Evolutionary conservation across 2,113 vertebrate species (phyloP).

Genomic region (Leucopsar rothschildi): DNA sequence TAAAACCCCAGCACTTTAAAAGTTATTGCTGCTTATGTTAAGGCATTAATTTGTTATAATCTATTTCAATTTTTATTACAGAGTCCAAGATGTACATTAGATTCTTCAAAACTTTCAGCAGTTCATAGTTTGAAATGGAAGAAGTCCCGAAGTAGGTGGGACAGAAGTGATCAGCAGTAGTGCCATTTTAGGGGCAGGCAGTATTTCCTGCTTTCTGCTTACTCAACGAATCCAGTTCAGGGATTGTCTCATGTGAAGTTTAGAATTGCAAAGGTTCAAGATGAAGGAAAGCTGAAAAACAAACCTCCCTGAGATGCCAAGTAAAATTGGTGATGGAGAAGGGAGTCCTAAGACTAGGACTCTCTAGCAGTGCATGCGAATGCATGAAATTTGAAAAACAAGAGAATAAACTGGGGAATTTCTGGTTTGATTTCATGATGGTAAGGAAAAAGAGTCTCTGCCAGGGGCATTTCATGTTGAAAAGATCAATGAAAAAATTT

Average conservation of each 20-base stretch:
- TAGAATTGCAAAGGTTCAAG: not conserved
- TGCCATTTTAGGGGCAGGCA: not conserved
- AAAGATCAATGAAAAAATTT: not conserved
- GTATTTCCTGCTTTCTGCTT: not conserved
- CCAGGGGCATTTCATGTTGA: not conserved
- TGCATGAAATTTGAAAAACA: not conserved
- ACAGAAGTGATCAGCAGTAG: not conserved
- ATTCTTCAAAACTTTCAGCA: not conserved
- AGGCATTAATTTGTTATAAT: not conserved
- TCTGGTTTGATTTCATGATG: not conserved
- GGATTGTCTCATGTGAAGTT: not conserved
- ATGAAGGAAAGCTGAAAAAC: not conserved
- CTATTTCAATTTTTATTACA: not conserved
- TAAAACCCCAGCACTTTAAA: not conserved
- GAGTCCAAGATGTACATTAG: not conserved
- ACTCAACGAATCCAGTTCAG: not conserved
- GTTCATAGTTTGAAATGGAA: not conserved
- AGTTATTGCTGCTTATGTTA: not conserved
- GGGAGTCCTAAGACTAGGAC: not conserved
- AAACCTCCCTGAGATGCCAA: not conserved
- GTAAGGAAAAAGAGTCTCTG: not conserved
- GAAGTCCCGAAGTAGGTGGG: not conserved
- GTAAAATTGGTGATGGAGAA: not conserved
- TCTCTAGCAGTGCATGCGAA: not conserved
- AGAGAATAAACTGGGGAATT: not conserved